Evolutionary conservation across 2,113 vertebrate genomes (phyloP).

Genomic region (human): GRCh38 chr6:168407001-168407500

Average conservation of each 20-base stretch:
- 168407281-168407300: not conserved
- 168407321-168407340: not conserved
- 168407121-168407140: not conserved
- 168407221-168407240: not conserved
- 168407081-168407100: not conserved
- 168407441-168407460: not conserved
- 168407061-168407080: not conserved
- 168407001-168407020: too few species aligned
- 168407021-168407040: not conserved
- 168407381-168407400: not conserved
- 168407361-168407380: not conserved
- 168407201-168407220: not conserved
- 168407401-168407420: not conserved
- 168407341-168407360: not conserved
- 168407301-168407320: not conserved
- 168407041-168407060: not conserved
- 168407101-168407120: not conserved
- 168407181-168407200: not conserved
- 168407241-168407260: not conserved
- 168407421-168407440: not conserved
- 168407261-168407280: not conserved
- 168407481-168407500: not conserved
- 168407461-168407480: not conserved
- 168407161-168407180: not conserved
- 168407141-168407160: not conserved